These are phyloP conservation scores for Andrena trimmerana DNA, from an alignment of 2,888 invertebrate species.

Conservation along the genomic window DNA sequence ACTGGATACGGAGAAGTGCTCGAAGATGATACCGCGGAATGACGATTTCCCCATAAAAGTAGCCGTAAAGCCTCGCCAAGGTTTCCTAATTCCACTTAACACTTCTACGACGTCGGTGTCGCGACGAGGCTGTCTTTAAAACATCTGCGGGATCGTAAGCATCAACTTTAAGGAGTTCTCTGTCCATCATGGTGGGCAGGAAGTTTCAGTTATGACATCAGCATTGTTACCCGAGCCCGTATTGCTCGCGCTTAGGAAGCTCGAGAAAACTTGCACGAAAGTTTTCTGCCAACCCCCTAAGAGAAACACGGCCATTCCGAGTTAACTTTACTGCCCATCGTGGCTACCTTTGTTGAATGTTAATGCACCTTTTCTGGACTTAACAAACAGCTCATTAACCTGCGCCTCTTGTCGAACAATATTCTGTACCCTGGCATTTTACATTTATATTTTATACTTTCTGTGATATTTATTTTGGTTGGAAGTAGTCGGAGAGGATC, in stretches of 20 bases:
- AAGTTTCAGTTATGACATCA: slow-evolving; percentile 58
- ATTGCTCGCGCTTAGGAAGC: slow-evolving; percentile 27
- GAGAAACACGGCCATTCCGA: slow-evolving; percentile 4
- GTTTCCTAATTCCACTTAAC: slow-evolving; percentile 54
- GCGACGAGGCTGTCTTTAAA: slow-evolving; percentile 18
- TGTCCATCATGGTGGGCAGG: slow-evolving; percentile 21
- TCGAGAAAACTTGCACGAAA: slow-evolving; percentile 49
- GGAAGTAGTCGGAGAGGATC: background rate
- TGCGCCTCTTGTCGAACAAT: slow-evolving; percentile 17
- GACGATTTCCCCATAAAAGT: slow-evolving; percentile 46
- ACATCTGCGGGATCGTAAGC: slow-evolving; percentile 36
- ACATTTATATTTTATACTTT: background rate
- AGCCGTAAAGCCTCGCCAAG: slow-evolving; percentile 29
- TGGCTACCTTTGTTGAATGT: slow-evolving; percentile 33
- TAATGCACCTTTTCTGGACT: slow-evolving; percentile 34
- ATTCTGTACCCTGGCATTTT: background rate
- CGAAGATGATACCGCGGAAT: slow-evolving; percentile 3
- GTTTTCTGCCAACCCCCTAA: slow-evolving; percentile 39
- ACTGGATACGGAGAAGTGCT: background rate
- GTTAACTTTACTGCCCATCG: slow-evolving; percentile 16
- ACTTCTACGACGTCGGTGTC: slow-evolving; percentile 24
- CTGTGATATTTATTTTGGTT: background rate
- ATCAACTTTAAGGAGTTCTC: slow-evolving; percentile 45
- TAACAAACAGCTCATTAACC: slow-evolving; percentile 43
- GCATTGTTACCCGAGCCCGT: slow-evolving; percentile 50